Evolutionary conservation across 2,888 invertebrate species (phyloP), one percentile per base, ranked within the genome.

Genomic region (Prenolepis imparis): DNA sequence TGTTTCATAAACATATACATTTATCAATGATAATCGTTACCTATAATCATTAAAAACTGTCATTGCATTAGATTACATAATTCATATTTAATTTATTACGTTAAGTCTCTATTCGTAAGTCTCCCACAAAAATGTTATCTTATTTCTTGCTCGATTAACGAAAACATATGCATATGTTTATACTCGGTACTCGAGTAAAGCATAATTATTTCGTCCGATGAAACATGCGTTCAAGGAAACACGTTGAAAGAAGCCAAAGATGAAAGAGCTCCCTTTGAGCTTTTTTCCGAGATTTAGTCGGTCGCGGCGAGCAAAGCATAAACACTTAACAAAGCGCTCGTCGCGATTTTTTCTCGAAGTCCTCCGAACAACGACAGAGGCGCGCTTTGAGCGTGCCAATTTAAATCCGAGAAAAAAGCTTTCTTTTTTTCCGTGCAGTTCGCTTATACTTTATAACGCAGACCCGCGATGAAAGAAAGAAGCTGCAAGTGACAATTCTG

Each of bases 381-480:
- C 70, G 12, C 21, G 80, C 86, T 85, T 85, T 85, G 81, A 88
- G 63, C 68, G 63, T 55, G 59, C 39, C 75, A 59, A 70, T 78
- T 84, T 83, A 88, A 52, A 88, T 86, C 81, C 81, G 41, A 18
- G 44, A 57, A 41, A 59, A 78, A 48, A 18, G 48, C 48, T 52
- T 63, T 61, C 68, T 18, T 55, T 32, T 59, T 68, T 81, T 68
- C 66, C 36, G 66, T 64, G 67, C 59, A 82, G 82, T 82, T 84
- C 68, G 84, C 85, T 86, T 82, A 78, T 73, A 75, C 73, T 82
- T 86, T 84, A 82, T 64, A 83, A 68, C 66, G 24, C 55, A 21
- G 61, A 32, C 52, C 57, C 74, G 48, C 75, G 55, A 86, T 59
- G 28, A 28, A 28, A 28, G 57, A 81, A 80, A 52, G 59, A 57